A percentile compares a stretch with the other conserved stretches of the same genome.
These are phyloP conservation scores for Carduelis carduelis DNA, from an alignment of 2,797 vertebrate genomes.

Conservation along the genomic window DNA sequence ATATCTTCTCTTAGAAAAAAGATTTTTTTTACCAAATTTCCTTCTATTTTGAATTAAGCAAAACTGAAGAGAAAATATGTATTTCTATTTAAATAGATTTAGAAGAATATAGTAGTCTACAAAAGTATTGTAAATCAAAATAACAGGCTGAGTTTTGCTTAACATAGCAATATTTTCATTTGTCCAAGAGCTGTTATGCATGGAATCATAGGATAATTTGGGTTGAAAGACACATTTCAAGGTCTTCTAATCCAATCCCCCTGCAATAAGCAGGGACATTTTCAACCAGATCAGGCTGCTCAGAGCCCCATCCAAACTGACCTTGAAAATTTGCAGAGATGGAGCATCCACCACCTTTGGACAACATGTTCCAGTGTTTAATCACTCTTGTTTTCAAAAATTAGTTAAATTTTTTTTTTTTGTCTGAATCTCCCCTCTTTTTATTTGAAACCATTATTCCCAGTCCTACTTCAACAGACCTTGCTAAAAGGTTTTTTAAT, in stretches of 20 bases:
- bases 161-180: not conserved
- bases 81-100: not conserved
- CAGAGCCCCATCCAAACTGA: not conserved
- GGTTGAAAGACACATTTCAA: not conserved
- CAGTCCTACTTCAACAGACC: not conserved
- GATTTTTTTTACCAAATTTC: not conserved
- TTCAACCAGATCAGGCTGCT: not conserved
- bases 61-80: not conserved
- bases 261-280: not conserved
- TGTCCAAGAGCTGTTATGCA: not conserved
- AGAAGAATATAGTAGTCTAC: not conserved
- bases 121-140: not conserved
- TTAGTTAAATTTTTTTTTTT: not conserved
- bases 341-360: not conserved
- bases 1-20: not conserved
- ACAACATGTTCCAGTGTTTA: not conserved
- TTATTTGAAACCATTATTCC: not conserved
- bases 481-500: not conserved
- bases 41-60: not conserved
- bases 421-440: not conserved
- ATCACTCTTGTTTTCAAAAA: not conserved
- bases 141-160: not conserved
- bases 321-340: not conserved
- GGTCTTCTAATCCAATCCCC: not conserved
- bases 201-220: not conserved